Percentiles rank a stretch among this genome's conserved stretches.
These are phyloP conservation scores for Pissodes strobi DNA, from an alignment of 1,140 invertebrate species.

Conservation along the genomic window DNA sequence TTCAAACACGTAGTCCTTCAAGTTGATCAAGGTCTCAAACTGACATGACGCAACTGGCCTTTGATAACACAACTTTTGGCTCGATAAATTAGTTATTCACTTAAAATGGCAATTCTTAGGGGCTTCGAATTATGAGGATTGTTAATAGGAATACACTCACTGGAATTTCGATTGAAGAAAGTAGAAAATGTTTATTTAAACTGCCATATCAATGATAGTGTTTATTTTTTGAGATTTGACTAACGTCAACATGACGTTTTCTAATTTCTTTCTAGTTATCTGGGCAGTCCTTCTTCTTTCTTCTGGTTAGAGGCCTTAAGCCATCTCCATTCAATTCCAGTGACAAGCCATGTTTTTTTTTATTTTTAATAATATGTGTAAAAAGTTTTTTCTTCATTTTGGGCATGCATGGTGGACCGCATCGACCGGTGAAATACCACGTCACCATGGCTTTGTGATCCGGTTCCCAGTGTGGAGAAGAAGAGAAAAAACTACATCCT, in stretches of 20 bases:
- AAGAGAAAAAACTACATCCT: too few species aligned
- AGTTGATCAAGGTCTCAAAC: conserved; percentile 35
- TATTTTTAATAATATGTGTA: too few species aligned
- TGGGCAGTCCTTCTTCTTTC: too few species aligned
- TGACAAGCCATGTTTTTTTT: too few species aligned
- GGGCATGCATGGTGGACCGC: too few species aligned
- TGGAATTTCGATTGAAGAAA: conserved; percentile 13
- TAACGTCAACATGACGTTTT: background rate
- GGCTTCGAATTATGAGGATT: background rate
- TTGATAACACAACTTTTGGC: conserved; percentile 3
- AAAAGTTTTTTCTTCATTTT: too few species aligned
- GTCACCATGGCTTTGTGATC: too few species aligned
- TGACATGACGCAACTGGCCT: conserved; percentile 33
- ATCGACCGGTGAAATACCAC: too few species aligned
- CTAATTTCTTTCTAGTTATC: too few species aligned
- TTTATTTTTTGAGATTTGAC: conserved; percentile 23
- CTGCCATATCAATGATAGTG: conserved; percentile 18
- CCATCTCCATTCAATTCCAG: too few species aligned
- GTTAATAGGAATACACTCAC: background rate
- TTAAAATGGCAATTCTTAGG: background rate
- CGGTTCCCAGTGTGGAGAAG: too few species aligned
- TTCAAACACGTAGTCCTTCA: conserved; percentile 30
- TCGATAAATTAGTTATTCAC: background rate
- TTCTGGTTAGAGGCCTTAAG: too few species aligned
- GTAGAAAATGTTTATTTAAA: conserved; percentile 11